Conservation (phyloP, 2,888 invertebrate species). For the Acrobasis repandana region DNA sequence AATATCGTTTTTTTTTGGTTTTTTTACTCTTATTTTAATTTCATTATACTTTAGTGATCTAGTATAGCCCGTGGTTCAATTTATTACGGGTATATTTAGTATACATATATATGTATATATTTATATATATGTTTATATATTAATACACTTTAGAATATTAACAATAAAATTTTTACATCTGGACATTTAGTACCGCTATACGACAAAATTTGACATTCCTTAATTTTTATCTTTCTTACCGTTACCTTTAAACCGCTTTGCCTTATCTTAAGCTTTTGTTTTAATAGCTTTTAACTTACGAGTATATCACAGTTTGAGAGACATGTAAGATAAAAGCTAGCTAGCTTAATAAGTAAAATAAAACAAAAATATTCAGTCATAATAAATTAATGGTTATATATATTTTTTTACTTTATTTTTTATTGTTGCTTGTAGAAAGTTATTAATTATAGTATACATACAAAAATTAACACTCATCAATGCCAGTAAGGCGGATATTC, state of each 20-base stretch:
- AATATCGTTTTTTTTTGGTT: too few relatives aligned
- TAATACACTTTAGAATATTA: background rate
- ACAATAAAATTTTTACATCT: background rate
- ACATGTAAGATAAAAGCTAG: background rate
- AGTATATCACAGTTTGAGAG: background rate
- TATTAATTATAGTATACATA: background rate
- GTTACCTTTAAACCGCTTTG: slow-evolving; percentile 9
- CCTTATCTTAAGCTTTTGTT: slow-evolving; percentile 5
- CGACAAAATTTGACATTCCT: slow-evolving; percentile 4
- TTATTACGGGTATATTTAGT: too few relatives aligned
- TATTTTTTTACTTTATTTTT: background rate
- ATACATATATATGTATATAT: too few relatives aligned
- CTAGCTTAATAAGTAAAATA: background rate
- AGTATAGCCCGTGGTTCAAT: too few relatives aligned
- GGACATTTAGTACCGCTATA: background rate
- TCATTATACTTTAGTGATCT: too few relatives aligned
- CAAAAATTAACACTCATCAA: background rate
- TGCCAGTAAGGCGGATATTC: slow-evolving; percentile 15
- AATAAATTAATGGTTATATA: too few relatives aligned
- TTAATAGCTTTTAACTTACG: slow-evolving; percentile 10
- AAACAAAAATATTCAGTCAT: too few relatives aligned
- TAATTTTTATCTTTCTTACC: slow-evolving; percentile 11
- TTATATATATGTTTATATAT: too few relatives aligned
- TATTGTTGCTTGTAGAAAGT: background rate
- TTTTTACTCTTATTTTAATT: too few relatives aligned